These are phyloP conservation scores for Agriopis leucophaearia DNA, from an alignment of 2,888 invertebrate genomes.

Conservation along the genomic window DNA sequence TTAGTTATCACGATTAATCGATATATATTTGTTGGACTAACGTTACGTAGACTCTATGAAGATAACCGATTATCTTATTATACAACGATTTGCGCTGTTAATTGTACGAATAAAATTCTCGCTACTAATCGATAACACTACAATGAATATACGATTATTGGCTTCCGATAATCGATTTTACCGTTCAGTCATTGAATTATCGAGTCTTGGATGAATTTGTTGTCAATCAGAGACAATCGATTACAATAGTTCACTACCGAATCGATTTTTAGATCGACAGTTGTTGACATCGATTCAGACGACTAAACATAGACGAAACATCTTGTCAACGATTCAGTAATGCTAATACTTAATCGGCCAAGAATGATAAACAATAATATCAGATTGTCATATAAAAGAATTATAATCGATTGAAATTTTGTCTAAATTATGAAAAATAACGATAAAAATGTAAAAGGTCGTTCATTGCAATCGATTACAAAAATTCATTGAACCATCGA, in stretches of 20 bases:
- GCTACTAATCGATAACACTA: slow-evolving; percentile 27
- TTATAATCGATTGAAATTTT: neutral
- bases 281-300: slow-evolving; percentile 20
- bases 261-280: slow-evolving; percentile 21
- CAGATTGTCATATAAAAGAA: neutral
- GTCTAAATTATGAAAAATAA: too few species aligned
- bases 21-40: slow-evolving; percentile 6
- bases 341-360: neutral
- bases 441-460: too few species aligned
- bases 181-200: slow-evolving; percentile 11
- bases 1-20: neutral
- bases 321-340: slow-evolving; percentile 3
- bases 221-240: slow-evolving; percentile 34
- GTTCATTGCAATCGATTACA: neutral
- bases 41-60: slow-evolving; percentile 35
- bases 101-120: slow-evolving; percentile 23
- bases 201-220: neutral
- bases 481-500: too few species aligned
- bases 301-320: slow-evolving; percentile 27
- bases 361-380: neutral
- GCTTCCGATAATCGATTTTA: slow-evolving; percentile 10
- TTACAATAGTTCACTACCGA: slow-evolving; percentile 19
- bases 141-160: slow-evolving; percentile 8
- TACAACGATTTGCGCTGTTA: slow-evolving; percentile 28
- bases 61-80: slow-evolving; percentile 28